Base-by-base conservation (phyloP, 2,113 vertebrate genomes). In the Gorilla gorilla region DNA sequence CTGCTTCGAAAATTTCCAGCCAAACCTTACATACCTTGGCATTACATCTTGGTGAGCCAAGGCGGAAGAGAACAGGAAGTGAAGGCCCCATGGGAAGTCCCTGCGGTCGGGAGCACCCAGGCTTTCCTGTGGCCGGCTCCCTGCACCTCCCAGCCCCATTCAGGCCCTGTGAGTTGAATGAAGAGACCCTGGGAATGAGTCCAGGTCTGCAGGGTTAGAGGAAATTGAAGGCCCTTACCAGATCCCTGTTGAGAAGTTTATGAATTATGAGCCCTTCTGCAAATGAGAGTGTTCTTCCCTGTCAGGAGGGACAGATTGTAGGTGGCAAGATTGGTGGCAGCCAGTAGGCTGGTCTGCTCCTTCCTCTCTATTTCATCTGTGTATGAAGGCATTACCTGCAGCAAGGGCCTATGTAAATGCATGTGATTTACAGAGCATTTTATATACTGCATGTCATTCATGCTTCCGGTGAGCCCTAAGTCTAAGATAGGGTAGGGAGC, bases 31-130 rank as follows among this genome's bases (percentile, higher is more conserved):
- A 75, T 35, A 27, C 75, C 75, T 72, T 68, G 35, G 66, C 25
- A 25, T 55, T 87, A 66, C 25, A 50, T 18, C 59, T 64, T 22
- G 17, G 61, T 84, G 35, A 91, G 72, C 89, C 82, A 4, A 40
- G 55, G 81, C 27, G 45, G 23, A 57, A 23, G 55, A 59, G 3
- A 96, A 18, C 59, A 97, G 97, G 97, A 97, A 97, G 92, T 96
- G 23, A 68, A 66, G 64, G 88, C 66, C 35, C 11, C 10, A 1
- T 48, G 95, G 96, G 95, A 98, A 98, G 84, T 97, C 97, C 98
- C 96, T 40, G 80, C 0, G 52, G 57, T 89, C 2, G 0, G 35
- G 43, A 66, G 23, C 55, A n/a, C 45, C 64, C 45, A 32, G 66
- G 38, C 61, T 10, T 66, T 89, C 57, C 68, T 22, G 17, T 9